Evolutionary conservation across 2,113 vertebrate genomes (phyloP).

Genomic region (Euleptes europaea): DNA sequence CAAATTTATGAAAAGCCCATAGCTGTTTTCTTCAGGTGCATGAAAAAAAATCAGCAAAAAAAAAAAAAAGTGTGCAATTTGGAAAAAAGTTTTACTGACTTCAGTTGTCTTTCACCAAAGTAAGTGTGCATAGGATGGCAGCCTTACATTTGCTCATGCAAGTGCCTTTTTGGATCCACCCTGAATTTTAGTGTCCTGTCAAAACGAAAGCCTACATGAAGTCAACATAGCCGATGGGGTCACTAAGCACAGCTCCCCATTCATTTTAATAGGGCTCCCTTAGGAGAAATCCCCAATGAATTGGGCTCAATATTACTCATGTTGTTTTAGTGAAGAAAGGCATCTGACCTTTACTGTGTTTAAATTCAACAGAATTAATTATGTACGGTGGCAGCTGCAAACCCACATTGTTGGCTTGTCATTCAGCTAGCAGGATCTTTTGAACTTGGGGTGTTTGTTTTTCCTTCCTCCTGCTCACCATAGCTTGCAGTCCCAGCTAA

Average conservation of each 20-base stretch:
- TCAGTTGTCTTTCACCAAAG: too few relatives aligned
- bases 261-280: background rate
- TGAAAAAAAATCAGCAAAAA: background rate
- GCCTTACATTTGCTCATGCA: background rate
- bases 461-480: background rate
- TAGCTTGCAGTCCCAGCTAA: background rate
- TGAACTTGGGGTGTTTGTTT: background rate
- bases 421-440: background rate
- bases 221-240: too few relatives aligned
- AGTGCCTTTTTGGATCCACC: background rate
- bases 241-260: background rate
- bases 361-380: slow-evolving; percentile 12
- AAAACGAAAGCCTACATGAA: background rate
- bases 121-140: background rate
- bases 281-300: background rate
- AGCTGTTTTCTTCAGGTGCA: background rate
- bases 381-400: background rate
- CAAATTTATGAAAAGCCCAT: background rate
- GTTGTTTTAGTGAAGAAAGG: slow-evolving; percentile 5
- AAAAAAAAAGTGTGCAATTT: too few relatives aligned
- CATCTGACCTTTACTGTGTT: slow-evolving; percentile 18
- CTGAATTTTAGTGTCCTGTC: background rate
- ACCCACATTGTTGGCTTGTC: background rate
- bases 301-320: background rate
- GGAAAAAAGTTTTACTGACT: too few relatives aligned